Evolutionary conservation across 1,140 invertebrate species (phyloP), one percentile per base, ranked within the genome.

Genomic region (Batillaria attramentaria): DNA sequence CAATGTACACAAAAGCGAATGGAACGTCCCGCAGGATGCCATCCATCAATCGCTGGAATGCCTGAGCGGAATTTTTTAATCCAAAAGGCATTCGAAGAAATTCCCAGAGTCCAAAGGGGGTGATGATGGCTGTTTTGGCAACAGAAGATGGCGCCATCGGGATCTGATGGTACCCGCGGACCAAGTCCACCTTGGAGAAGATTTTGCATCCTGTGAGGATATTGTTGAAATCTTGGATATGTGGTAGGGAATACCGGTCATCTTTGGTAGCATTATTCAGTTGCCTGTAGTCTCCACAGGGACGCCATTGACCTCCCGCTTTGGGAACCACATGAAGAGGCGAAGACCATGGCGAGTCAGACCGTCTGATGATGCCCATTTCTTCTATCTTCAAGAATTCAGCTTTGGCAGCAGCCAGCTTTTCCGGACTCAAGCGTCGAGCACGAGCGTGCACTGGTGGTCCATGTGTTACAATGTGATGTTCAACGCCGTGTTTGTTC

Each of bases 311-410:
- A 8, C 87, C 89, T 77, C 88, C 83, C 70, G 86, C 83, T 76
- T 93, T 93, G 10, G 81, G 82, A 0, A 91, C 90, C 68, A 93
- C 10, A 77, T 91, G 89, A 4, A 92, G 75, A 31, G 91, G 90
- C 5, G 88, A 90, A 24, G 91, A 85, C 91, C 91, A 93, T 13
- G 66, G 54, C n/a, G 66, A 73, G 28, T 46, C 73, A 20, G 79
- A 81, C 33, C 62, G 72, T 31, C 66, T 70, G 28, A 83, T 75
- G 13, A 79, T 69, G 24, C 74, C 69, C 65, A 78, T 50, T 33
- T 84, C 31, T 43, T 77, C 35, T 74, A 83, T 79, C 28, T 79
- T 16, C 39, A 74, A n/a, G 24, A 84, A 80, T 74, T 84, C 79
- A 57, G 68, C 33, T 54, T 78, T 80, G n/a, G 73, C 73, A 43